Base-by-base conservation (phyloP, 2,113 vertebrate genomes). In the Emydocephalus ijimae region DNA sequence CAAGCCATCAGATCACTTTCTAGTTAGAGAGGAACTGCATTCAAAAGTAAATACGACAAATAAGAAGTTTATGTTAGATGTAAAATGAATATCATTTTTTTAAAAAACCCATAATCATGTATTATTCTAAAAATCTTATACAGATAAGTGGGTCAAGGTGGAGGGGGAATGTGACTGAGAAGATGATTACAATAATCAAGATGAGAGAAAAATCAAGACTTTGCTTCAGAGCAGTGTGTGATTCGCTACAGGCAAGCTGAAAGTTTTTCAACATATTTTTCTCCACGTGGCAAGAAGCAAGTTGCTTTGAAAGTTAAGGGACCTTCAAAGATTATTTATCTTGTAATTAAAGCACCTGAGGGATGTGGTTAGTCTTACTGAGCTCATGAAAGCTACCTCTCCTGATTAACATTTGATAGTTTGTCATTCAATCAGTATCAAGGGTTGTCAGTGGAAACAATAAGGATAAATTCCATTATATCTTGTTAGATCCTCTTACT, bases 161-260 rank as follows among this genome's bases (percentile, higher is more conserved):
- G 86, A 92, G n/a, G 6, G 39, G 50, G 64, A 85, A 57, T 54
- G 88, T 89, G 34, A 89, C 10, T 20, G 54, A 89, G 85, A 89
- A 92, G 54, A 92, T 85, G 54, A 92, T 85, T 50, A 85, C 2
- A 50, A 85, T 85, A 85, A 50, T 89, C 39, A 85, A 85, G 52
- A 59, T 56, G 55, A 43, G 88, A 43, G 85, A 57, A 92, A 92
- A 64, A 57, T 48, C 18, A 81, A 45, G 52, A 14, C 11, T 64
- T 88, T 57, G 57, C 56, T 85, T 43, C 54, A 85, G 54, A 89
- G 54, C 2, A 85, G 64, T 85, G 15, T 85, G 54, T 45, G 10
- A 39, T 57, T 85, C 18, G 6, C 64, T 81, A 39, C 20, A 43
- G 57, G 54, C 86, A 23, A 43, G 59, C 10, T 89, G 26, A 81